A percentile compares a stretch with the other conserved stretches of the same genome.
phyloP scores from a whole-genome alignment of 1,140 invertebrate species.

The Pseudachorutes palmiensis region DNA sequence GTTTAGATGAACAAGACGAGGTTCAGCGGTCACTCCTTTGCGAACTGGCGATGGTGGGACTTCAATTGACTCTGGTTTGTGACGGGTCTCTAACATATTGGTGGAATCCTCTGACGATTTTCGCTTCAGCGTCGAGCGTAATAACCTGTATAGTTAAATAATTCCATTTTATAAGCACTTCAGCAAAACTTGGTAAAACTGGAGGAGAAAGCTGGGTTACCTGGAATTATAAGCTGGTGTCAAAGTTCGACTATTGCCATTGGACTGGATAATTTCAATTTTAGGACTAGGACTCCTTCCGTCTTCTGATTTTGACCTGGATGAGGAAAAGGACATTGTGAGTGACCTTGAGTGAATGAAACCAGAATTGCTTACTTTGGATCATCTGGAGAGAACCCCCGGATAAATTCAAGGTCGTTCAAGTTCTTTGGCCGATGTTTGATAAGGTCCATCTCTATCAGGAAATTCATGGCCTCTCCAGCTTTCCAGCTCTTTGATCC shows the following conservation, averaged over 20 bases:
- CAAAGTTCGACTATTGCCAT: too few relatives aligned
- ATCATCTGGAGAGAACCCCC: neutral
- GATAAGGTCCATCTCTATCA: constrained; percentile 3
- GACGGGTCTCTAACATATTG: neutral
- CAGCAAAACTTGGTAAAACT: too few relatives aligned
- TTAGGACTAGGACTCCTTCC: neutral
- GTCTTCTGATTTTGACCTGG: neutral
- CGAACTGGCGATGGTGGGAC: neutral
- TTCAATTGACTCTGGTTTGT: neutral
- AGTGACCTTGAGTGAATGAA: neutral
- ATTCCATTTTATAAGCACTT: too few relatives aligned
- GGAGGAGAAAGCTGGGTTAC: too few relatives aligned
- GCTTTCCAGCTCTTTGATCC: neutral
- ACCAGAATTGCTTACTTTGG: neutral
- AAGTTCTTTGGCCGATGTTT: neutral
- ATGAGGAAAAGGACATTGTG: too few relatives aligned
- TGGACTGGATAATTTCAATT: neutral
- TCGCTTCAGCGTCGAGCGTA: neutral
- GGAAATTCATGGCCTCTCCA: neutral
- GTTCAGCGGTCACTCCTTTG: neutral
- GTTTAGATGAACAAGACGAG: neutral
- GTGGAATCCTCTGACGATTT: neutral
- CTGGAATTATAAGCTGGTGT: too few relatives aligned
- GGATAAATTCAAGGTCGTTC: neutral
- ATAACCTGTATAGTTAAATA: too few relatives aligned